Evolutionary conservation across 2,888 invertebrate genomes (phyloP).

Genomic region (Punctoribates punctum): DNA sequence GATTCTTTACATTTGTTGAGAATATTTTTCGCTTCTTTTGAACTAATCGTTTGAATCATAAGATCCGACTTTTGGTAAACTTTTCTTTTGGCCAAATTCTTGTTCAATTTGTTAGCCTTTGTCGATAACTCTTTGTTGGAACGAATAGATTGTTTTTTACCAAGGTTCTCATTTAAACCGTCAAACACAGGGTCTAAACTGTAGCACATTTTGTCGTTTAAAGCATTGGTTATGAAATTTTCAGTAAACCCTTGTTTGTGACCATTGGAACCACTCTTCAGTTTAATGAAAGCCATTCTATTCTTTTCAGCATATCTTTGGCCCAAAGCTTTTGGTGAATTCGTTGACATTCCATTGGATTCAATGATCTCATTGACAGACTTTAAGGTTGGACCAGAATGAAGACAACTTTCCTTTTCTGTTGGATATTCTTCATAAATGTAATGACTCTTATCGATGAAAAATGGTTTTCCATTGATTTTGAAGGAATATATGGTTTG

Average conservation of each 20-base stretch:
- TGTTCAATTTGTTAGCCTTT: background rate
- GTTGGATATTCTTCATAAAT: background rate
- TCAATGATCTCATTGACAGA: background rate
- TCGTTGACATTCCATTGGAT: background rate
- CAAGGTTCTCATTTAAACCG: background rate
- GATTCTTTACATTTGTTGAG: background rate
- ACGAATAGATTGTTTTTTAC: background rate
- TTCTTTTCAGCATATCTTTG: background rate
- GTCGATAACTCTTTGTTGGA: background rate
- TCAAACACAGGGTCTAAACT: too few species aligned
- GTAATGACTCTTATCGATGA: background rate
- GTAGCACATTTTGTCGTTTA: too few species aligned
- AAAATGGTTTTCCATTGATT: slow-evolving; percentile 11
- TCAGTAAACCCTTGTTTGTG: background rate
- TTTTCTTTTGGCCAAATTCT: background rate
- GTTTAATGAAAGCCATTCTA: background rate
- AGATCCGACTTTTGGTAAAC: background rate
- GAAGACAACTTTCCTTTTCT: background rate
- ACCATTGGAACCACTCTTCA: background rate
- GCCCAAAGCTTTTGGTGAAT: background rate
- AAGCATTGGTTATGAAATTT: background rate
- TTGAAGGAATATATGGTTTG: slow-evolving; percentile 5
- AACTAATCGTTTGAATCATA: background rate
- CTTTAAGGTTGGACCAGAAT: background rate
- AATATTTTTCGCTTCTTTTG: background rate